These are phyloP conservation scores for Proterorhinus semilunaris DNA, from an alignment of 2,113 vertebrate genomes.

Conservation along the genomic window DNA sequence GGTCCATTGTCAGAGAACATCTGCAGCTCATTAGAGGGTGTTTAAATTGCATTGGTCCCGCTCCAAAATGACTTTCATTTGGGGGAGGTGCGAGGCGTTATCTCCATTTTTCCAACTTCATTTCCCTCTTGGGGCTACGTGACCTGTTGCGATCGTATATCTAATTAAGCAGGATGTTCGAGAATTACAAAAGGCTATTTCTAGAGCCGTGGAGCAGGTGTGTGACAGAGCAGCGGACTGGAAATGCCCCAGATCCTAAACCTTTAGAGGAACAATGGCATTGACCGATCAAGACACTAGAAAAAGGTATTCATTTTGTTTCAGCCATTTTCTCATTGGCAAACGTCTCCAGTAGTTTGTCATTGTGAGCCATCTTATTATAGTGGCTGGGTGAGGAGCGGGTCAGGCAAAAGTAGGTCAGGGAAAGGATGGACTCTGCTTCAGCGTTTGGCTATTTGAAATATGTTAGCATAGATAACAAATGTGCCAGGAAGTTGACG, in stretches of 20 bases:
- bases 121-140: not conserved
- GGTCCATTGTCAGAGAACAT: not conserved
- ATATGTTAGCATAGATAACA: no score
- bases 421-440: no score
- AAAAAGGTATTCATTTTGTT: no score
- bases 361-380: no score
- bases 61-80: slow-evolving; percentile 4
- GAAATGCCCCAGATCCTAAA: not conserved
- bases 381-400: no score
- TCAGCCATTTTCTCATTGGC: no score
- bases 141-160: not conserved
- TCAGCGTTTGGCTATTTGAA: no score
- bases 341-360: no score
- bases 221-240: not conserved
- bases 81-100: not conserved
- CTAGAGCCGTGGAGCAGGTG: not conserved
- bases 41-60: not conserved
- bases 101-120: not conserved
- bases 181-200: not conserved
- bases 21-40: not conserved
- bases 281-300: no score
- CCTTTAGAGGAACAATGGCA: not conserved
- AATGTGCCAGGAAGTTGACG: no score
- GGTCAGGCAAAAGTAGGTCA: no score
- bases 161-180: slow-evolving; percentile 1